Evolutionary conservation across 2,888 invertebrate species (phyloP), one percentile per base, ranked within the genome.

Genomic region (Ganaspis brasiliensis): DNA sequence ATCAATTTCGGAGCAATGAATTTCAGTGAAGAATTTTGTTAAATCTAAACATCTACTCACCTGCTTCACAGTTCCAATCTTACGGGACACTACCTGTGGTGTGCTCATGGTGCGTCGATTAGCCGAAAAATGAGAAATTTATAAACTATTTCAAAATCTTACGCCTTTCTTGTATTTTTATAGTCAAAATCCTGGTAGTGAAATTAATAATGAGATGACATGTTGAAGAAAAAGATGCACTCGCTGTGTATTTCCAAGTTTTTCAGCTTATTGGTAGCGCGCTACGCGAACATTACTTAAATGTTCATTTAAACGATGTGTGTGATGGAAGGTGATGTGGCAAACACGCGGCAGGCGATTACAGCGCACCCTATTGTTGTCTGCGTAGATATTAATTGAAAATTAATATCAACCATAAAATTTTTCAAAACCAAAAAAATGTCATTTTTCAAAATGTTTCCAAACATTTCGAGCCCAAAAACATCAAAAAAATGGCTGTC

Each of bases 11-110:
- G 14, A 45, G 2, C 12, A 24, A 14, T 24, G 1, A 3, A 14
- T 9, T 67, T 67, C n/a, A 10, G 14, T 67, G 24, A 45, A 24
- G 14, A n/a, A n/a, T n/a, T n/a, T n/a, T n/a, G n/a, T n/a, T 40
- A 67, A 37, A 24, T 31, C 45, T 37, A 57, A 26, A 16, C 26
- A 21, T 12, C 24, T 12, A 89, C 91, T 92, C 90, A 94, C 94
- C 92, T 94, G 94, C 91, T 94, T 94, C 77, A 94, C 94, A 88
- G 94, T 93, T 85, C 94, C 94, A 88, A 70, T 72, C 74, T 81
- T 49, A 72, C 76, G 59, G 77, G 79, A 61, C 83, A 83, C 59
- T 81, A 77, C 81, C 78, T 83, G 83, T 75, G 84, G 81, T 79
- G 82, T 78, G 80, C 75, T 84, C 84, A 83, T 85, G 72, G 76